Conservation (phyloP, 2,888 invertebrate species). For the Hirtodrosophila confusa region DNA sequence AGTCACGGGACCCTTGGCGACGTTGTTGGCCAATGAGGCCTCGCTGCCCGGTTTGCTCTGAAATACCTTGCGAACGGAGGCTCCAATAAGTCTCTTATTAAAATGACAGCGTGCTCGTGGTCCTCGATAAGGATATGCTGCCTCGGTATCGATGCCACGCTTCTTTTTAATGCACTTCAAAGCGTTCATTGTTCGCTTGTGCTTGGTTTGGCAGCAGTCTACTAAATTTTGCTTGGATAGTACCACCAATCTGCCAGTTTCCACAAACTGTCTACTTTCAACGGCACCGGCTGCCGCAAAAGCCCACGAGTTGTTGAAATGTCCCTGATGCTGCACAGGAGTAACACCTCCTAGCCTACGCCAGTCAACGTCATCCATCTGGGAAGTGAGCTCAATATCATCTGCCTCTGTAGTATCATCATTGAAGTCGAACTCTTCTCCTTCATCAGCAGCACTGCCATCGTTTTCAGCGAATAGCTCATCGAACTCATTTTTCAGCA, state of each 20-base stretch:
- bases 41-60: constrained; percentile 4
- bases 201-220: constrained; percentile 23
- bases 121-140: constrained; percentile 30
- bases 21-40: constrained; percentile 3
- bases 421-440: background rate
- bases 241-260: constrained; percentile 4
- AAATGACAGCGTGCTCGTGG: background rate
- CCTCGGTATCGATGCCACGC: constrained; percentile 29
- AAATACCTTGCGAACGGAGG: constrained; percentile 4
- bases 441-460: background rate
- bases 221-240: constrained; percentile 35
- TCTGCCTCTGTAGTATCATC: background rate
- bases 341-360: constrained; percentile 15
- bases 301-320: constrained; percentile 41
- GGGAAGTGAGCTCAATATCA: background rate
- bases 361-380: constrained; percentile 17
- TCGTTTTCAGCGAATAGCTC: background rate
- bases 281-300: constrained; percentile 32
- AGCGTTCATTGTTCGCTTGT: background rate
- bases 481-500: constrained; percentile 8
- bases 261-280: constrained; percentile 26
- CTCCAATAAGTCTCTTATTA: background rate
- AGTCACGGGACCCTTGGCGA: constrained; percentile 23
- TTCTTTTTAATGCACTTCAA: constrained; percentile 20
- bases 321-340: constrained; percentile 22